Evolutionary conservation across 2,797 vertebrate genomes (phyloP).

Genomic region (Falco columbarius): DNA sequence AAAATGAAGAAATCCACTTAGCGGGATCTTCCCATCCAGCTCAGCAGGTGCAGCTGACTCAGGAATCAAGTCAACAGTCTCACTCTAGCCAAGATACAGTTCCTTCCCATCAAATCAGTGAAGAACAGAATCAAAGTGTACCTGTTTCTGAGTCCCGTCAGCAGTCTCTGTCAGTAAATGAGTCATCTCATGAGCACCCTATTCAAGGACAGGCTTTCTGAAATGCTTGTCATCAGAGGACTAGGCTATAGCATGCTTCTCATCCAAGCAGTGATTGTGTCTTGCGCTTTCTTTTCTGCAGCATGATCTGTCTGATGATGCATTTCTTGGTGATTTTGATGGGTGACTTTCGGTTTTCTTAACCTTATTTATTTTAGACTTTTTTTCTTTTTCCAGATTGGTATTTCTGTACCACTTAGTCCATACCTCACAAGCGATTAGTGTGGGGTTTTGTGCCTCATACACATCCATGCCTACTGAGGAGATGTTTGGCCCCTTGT

Average conservation of each 20-base stretch:
- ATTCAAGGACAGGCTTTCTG: conserved; percentile 83
- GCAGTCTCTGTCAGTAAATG: conserved; percentile 81
- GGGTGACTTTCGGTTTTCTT: not conserved
- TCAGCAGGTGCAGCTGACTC: conserved; percentile 78
- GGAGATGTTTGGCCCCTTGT: not conserved
- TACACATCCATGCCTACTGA: not conserved
- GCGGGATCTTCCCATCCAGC: conserved; percentile 55
- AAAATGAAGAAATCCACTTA: conserved; percentile 71
- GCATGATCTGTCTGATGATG: not conserved
- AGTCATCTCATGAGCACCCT: conserved; percentile 78
- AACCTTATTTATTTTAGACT: conserved; percentile 19
- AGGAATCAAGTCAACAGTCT: conserved; percentile 73
- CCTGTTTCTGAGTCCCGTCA: conserved; percentile 74
- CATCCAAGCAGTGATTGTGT: not conserved
- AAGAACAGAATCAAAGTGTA: conserved; percentile 78
- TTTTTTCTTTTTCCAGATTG: not conserved
- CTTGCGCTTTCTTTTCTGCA: not conserved
- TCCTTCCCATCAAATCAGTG: conserved; percentile 71
- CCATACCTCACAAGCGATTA: not conserved
- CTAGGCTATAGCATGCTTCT: not conserved
- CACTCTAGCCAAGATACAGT: conserved; percentile 61
- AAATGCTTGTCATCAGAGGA: conserved; percentile 64
- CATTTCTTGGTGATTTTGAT: conserved; percentile 3
- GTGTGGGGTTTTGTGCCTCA: not conserved
- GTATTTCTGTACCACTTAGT: not conserved